These are phyloP conservation scores for Mizuhopecten yessoensis DNA, from an alignment of 1,140 invertebrate species.

Conservation along the genomic window DNA sequence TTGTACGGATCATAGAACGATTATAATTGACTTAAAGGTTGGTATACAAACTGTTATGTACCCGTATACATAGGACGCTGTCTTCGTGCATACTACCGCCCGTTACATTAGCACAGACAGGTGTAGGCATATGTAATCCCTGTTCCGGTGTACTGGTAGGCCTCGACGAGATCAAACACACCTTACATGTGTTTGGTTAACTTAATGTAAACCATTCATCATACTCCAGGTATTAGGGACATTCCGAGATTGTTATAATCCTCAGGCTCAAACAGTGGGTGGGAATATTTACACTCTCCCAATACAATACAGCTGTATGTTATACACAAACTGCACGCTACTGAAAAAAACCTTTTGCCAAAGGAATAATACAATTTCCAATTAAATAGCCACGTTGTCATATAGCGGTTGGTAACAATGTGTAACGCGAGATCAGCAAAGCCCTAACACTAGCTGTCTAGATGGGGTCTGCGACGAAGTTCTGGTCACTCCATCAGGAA, in stretches of 20 bases:
- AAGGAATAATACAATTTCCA: not conserved
- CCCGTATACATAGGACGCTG: not conserved
- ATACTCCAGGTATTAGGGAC: not conserved
- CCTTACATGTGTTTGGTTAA: not conserved
- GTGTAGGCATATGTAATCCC: not conserved
- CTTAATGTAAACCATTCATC: not conserved
- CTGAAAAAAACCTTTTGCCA: too few relatives aligned
- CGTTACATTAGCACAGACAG: not conserved
- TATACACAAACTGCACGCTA: too few relatives aligned
- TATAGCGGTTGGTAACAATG: not conserved
- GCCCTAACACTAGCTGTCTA: not conserved
- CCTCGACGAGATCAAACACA: not conserved
- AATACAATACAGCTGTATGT: not conserved
- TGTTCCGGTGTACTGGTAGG: not conserved
- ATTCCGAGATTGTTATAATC: not conserved
- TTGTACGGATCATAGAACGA: not conserved
- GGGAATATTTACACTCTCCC: too few relatives aligned
- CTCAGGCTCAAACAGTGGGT: not conserved
- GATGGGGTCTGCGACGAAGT: not conserved
- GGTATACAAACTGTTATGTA: not conserved
- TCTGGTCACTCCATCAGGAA: not conserved
- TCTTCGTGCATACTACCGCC: slow-evolving; percentile 21
- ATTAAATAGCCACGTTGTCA: not conserved
- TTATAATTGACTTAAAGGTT: slow-evolving; percentile 6
- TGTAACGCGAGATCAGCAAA: too few relatives aligned